These are phyloP conservation scores for Polydrusus pterygomalis DNA, from an alignment of 2,888 invertebrate genomes.

Conservation along the genomic window DNA sequence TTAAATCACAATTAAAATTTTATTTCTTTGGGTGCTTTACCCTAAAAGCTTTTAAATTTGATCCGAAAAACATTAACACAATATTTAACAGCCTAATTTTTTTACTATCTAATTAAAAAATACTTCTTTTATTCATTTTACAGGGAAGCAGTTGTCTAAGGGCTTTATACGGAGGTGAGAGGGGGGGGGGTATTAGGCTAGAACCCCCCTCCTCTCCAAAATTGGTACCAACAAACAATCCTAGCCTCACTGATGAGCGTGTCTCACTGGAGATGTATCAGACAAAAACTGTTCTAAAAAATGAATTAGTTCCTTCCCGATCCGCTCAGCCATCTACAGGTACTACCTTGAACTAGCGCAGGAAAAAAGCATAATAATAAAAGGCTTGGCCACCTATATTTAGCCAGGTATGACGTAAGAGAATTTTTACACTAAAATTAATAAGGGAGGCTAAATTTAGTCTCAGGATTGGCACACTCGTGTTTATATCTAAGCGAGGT, in stretches of 20 bases:
- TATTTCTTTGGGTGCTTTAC: not conserved
- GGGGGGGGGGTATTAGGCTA: no score
- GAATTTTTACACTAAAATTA: slow-evolving; percentile 62
- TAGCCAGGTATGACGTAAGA: slow-evolving; percentile 51
- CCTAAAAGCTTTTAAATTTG: not conserved
- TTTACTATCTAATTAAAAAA: no score
- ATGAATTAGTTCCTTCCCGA: not conserved
- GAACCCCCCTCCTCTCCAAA: no score
- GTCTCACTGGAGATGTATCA: no score
- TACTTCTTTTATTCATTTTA: no score
- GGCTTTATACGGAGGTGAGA: no score
- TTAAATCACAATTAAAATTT: no score
- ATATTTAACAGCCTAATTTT: no score
- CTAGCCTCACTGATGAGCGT: no score
- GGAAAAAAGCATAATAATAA: slow-evolving; percentile 43
- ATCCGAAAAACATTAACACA: not conserved
- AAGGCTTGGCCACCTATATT: slow-evolving; percentile 50
- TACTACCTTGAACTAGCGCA: not conserved
- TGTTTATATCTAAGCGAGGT: slow-evolving; percentile 52
- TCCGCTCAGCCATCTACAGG: slow-evolving; percentile 23
- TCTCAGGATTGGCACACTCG: slow-evolving; percentile 53
- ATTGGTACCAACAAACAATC: no score
- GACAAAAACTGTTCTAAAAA: not conserved
- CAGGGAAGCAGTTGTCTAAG: no score
- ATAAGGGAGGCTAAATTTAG: slow-evolving; percentile 60